A percentile compares a stretch with the other conserved stretches of the same genome.
Evolutionary conservation across 2,888 invertebrate species (phyloP).

Genomic region (Agriotes lineatus): DNA sequence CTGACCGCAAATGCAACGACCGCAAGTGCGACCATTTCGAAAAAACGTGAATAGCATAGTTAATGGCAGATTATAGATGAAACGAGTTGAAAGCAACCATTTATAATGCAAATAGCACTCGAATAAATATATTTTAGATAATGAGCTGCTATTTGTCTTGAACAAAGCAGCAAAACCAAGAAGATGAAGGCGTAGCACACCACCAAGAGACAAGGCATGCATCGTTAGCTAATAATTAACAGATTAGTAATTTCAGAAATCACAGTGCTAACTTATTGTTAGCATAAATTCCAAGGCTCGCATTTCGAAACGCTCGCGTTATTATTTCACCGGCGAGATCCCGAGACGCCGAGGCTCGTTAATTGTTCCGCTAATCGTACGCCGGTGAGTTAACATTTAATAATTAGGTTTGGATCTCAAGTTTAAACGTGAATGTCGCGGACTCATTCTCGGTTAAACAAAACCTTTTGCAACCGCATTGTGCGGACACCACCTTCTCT

Average conservation of each 20-base stretch:
- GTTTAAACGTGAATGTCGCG: conserved; percentile 44
- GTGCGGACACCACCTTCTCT: conserved; percentile 39
- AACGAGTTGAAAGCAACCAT: too few relatives aligned
- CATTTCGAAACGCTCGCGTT: conserved; percentile 28
- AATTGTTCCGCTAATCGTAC: conserved; percentile 37
- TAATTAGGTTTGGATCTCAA: conserved; percentile 41
- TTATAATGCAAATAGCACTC: too few relatives aligned
- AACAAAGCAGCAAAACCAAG: too few relatives aligned
- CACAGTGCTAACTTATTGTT: conserved; percentile 10
- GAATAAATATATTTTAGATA: too few relatives aligned
- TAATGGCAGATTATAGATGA: too few relatives aligned
- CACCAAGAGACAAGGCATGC: too few relatives aligned
- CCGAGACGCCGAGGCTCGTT: conserved; percentile 24
- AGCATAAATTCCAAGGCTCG: conserved; percentile 28
- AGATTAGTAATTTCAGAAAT: conserved; percentile 5
- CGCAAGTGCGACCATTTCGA: too few relatives aligned
- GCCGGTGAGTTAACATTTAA: conserved; percentile 31
- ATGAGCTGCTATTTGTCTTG: too few relatives aligned
- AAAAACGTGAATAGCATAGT: too few relatives aligned
- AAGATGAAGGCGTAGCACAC: too few relatives aligned
- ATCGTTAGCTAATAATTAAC: neutral
- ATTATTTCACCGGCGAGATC: conserved; percentile 16
- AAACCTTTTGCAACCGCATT: conserved; percentile 35
- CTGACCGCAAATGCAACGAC: too few relatives aligned
- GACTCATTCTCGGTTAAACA: conserved; percentile 30